phyloP scores from a whole-genome alignment of 2,888 invertebrate genomes.

The Cephus spinipes region DNA sequence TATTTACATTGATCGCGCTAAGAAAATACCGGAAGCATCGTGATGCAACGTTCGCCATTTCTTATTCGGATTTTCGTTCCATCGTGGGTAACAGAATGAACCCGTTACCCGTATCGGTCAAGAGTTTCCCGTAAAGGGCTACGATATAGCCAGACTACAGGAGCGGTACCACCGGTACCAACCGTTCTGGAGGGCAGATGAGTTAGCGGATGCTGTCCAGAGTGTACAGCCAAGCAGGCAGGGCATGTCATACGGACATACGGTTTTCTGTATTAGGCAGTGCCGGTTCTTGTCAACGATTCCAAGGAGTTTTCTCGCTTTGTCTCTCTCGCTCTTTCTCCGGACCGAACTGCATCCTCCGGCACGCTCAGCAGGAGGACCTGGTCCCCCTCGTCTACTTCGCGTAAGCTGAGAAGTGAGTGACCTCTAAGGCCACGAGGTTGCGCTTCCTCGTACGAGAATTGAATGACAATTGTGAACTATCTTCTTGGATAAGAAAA shows the following conservation, averaged over 20 bases:
- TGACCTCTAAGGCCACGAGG: constrained; percentile 51
- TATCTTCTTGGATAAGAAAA: not conserved
- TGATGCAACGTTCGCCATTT: not conserved
- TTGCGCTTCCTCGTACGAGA: constrained; percentile 51
- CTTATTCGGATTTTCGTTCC: not conserved
- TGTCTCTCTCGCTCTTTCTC: constrained; percentile 4
- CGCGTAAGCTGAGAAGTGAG: constrained; percentile 47
- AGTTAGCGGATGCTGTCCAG: constrained; percentile 13
- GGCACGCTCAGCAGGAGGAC: constrained; percentile 9
- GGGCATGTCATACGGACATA: constrained; percentile 39
- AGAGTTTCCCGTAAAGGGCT: constrained; percentile 51
- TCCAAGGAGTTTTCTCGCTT: constrained; percentile 27
- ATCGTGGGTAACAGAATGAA: constrained; percentile 34
- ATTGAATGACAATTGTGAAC: constrained; percentile 42
- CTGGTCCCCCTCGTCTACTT: not conserved
- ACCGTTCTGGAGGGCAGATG: constrained; percentile 1
- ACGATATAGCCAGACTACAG: constrained; percentile 22
- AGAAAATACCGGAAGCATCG: not conserved
- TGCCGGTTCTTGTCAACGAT: constrained; percentile 52
- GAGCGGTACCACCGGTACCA: constrained; percentile 12
- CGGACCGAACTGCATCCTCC: not conserved
- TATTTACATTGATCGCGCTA: not conserved
- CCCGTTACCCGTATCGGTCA: constrained; percentile 56
- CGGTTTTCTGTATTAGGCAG: constrained; percentile 63
- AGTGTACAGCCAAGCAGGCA: constrained; percentile 20